Conservation (phyloP, 2,113 vertebrate genomes). For the Saguinus imperator region DNA sequence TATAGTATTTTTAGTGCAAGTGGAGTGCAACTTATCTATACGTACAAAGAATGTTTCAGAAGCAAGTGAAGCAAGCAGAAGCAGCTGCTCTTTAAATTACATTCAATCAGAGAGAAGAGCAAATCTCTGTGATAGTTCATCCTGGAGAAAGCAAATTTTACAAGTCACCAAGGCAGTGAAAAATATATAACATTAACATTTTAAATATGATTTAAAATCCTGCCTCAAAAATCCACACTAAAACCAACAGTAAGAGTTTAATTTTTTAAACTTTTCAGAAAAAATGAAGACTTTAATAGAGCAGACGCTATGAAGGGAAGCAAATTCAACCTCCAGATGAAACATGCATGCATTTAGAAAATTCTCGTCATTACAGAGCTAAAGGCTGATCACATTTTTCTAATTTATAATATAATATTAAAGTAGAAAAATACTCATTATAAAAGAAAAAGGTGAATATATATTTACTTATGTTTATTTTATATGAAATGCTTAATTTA, state of each 20-base stretch:
- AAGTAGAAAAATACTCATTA: not conserved
- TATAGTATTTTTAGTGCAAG: too few relatives aligned
- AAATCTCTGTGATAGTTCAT: constrained; percentile 94
- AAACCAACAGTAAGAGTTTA: not conserved
- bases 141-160: constrained; percentile 82
- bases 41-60: constrained; percentile 44
- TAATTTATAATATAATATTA: constrained; percentile 14
- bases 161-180: constrained; percentile 8
- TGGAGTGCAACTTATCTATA: too few relatives aligned
- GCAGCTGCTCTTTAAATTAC: constrained; percentile 69
- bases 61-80: constrained; percentile 45
- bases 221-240: not conserved
- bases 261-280: constrained; percentile 22
- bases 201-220: constrained; percentile 43
- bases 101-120: constrained; percentile 93
- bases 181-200: not conserved
- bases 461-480: not conserved
- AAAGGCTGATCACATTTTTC: not conserved
- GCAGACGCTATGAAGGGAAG: not conserved
- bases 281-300: constrained; percentile 2
- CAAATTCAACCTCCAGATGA: constrained; percentile 12
- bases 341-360: not conserved
- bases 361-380: not conserved
- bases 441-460: not conserved
- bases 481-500: too few relatives aligned